Evolutionary conservation across 2,888 invertebrate genomes (phyloP), one percentile per base, ranked within the genome.

Genomic region (Andrena flavipes): DNA sequence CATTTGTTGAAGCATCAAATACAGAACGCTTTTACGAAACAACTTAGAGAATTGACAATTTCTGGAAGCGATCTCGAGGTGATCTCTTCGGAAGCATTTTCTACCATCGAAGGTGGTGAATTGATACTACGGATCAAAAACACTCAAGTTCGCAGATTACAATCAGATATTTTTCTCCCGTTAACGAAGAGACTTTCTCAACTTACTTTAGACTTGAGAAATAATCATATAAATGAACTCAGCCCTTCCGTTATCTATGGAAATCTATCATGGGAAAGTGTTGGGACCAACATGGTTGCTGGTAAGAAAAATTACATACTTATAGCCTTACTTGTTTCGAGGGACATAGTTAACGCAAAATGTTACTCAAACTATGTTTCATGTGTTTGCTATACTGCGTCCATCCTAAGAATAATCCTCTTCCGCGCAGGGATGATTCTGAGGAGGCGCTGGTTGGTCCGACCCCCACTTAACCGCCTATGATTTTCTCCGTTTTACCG

Each of bases 171-270:
- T 84, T 97, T 98, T 94, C 96, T 97, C 69, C 96, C 96, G 84
- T 95, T 98, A 91, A 96, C 97, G 75, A 96, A 96, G 91, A 92
- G 94, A 72, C 96, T 98, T 90, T 97, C 97, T 8, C 97, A 97
- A 93, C 95, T 98, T 71, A 97, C 97, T 23, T 95, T 98, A 82
- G 98, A 98, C 94, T 95, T 98, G 85, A 96, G 98, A 86, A 96
- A 97, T 93, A 98, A 98, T 95, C 96, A 96, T 94, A 96, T 98
- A 91, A 96, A 97, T 79, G 96, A 97, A 85, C 95, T 98, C 86
- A 97, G 97, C 93, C 97, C 98, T 48, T 97, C 97, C 84, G 97
- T 97, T 83, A 97, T 98, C 93, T 98, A 98, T 94, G 97, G 97
- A 35, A 98, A 98, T 94, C 96, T 97, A 87, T 97, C 97, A 30